Base-by-base conservation (phyloP, 2,113 vertebrate genomes). In the Sinosuthora webbiana region DNA sequence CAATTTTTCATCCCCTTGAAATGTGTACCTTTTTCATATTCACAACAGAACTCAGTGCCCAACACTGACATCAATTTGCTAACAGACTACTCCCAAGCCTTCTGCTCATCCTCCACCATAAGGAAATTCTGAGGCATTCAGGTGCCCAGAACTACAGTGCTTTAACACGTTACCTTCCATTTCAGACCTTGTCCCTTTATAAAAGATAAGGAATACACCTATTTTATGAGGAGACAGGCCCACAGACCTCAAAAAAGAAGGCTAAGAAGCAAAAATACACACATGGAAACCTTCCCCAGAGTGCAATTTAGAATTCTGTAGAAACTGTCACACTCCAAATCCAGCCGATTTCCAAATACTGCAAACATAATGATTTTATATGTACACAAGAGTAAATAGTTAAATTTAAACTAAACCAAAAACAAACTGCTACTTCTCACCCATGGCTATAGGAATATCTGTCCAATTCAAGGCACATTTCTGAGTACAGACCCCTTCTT, bases 391-490 rank as follows among this genome's bases (percentile, higher is more conserved):
- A 82, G 8, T 30, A 44, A 84, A 65, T 17, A 28, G 53, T 17
- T 10, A 87, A 23, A 44, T 33, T 23, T 3, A 15, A 45, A 50
- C 27, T 73, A 60, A 80, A 45, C 2, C 12, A 52, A 53, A 53
- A 47, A 3, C 21, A 62, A 83, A 55, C 31, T 55, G 68, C 15
- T 62, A 68, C 28, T 86, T 95, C 97, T 98, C 96, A 99, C 99
- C 99, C 99, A 99, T 99, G 42, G 99, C 98, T 92, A 99, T 99
- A 22, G 99, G 99, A 94, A 99, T 99, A 97, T 99, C 99, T 15
- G 99, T 99, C 99, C 99, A 99, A 94, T 99, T 99, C 91, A 99
- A 98, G 87, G 99, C 99, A 94, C 99, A 99, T 82, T 99, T 99
- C 98, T 99, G 99, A 31, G 99, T 99, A 96, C 99, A 99, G 83